Percentiles rank a stretch among this genome's conserved stretches.
phyloP scores from a whole-genome alignment of 35 echinoderm and acorn worm species.

The Holothuria glaberrima region DNA sequence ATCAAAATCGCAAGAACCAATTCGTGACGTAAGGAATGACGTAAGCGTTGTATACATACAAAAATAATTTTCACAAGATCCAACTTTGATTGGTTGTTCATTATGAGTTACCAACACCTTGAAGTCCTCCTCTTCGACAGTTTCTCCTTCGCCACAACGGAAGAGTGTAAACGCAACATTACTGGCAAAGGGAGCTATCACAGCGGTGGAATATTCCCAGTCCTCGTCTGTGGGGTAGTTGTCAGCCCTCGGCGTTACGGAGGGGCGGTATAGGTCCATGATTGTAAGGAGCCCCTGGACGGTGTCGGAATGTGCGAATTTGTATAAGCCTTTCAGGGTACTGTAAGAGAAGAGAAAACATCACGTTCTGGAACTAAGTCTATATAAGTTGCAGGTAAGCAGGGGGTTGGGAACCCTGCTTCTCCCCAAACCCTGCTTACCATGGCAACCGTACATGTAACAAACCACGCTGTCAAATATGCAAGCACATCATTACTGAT shows the following conservation, averaged over 20 bases:
- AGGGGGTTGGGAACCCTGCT: too few species aligned
- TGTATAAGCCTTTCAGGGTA: conserved; percentile 47
- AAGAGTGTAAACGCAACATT: conserved; percentile 59
- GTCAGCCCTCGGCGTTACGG: neutral
- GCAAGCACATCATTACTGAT: too few species aligned
- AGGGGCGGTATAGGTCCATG: conserved; percentile 40
- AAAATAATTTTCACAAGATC: conserved; percentile 12
- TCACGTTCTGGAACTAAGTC: too few species aligned
- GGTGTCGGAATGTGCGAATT: conserved; percentile 67
- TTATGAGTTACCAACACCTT: conserved; percentile 44
- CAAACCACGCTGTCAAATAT: too few species aligned
- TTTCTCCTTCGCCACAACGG: neutral
- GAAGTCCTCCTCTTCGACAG: neutral
- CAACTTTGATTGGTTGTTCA: conserved; percentile 38
- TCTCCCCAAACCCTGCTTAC: too few species aligned
- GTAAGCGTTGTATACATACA: neutral
- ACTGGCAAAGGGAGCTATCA: conserved; percentile 50
- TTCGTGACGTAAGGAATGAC: conserved; percentile 8
- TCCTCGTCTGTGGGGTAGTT: conserved; percentile 37
- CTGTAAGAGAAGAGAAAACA: neutral
- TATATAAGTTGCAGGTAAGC: too few species aligned
- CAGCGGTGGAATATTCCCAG: conserved; percentile 20
- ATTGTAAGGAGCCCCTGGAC: conserved; percentile 19
- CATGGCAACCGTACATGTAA: too few species aligned
- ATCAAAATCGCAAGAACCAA: conserved; percentile 25